These are phyloP conservation scores for Hemiscyllium ocellatum DNA, from an alignment of 2,113 vertebrate genomes.

Conservation along the genomic window DNA sequence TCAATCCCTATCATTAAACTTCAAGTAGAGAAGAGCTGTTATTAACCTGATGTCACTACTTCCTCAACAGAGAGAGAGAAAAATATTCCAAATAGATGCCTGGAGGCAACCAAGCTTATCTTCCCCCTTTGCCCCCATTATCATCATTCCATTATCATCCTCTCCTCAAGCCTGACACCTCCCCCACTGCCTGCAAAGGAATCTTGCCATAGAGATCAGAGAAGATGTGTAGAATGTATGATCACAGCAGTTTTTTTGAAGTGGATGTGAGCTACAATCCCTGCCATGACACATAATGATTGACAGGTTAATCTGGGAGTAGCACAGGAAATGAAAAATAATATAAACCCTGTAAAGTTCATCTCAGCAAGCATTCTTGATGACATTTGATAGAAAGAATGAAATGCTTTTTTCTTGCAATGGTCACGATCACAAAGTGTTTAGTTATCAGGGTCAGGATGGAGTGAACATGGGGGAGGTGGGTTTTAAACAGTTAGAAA, in stretches of 20 bases:
- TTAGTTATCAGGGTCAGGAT: background rate
- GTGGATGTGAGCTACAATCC: background rate
- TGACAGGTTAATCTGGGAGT: background rate
- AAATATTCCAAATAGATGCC: background rate
- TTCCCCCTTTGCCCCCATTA: background rate
- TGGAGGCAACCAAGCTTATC: background rate
- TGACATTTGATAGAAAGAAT: background rate
- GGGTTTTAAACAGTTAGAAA: background rate
- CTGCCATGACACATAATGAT: background rate
- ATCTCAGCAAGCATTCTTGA: background rate
- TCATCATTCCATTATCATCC: background rate
- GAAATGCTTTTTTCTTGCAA: background rate
- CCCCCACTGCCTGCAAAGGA: background rate
- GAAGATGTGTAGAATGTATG: background rate
- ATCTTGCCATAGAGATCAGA: background rate
- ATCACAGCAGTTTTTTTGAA: background rate
- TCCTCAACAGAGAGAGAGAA: background rate
- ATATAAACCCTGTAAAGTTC: background rate
- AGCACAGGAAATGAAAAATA: background rate
- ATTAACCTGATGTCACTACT: background rate
- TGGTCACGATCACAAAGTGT: background rate
- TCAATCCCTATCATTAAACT: conserved; percentile 8
- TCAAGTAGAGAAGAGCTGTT: background rate
- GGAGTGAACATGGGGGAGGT: no score
- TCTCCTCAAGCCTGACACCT: background rate